Evolutionary conservation across 30 jellyfish, hydroid and myxozoan species (phyloP).

Genomic region (Pelagia noctiluca): DNA sequence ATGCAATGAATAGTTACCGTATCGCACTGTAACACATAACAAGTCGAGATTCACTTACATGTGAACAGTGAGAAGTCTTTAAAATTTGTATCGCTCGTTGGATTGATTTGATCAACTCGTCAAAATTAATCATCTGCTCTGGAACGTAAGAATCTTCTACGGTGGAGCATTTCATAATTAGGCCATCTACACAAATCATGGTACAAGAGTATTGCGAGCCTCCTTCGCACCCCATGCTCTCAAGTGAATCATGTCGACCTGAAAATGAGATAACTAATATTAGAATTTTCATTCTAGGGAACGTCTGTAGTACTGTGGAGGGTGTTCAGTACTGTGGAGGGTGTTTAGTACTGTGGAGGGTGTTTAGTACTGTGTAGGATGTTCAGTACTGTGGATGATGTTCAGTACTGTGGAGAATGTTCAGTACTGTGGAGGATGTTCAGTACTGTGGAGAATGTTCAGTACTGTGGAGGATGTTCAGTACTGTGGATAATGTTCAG

Average conservation of each 20-base stretch:
- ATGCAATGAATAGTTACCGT: background rate
- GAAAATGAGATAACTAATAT: slow-evolving; percentile 12
- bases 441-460: too few species aligned
- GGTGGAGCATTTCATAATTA: slow-evolving; percentile 55
- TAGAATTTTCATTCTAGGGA: too few species aligned
- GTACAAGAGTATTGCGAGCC: slow-evolving; percentile 26
- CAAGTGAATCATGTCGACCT: slow-evolving; percentile 52
- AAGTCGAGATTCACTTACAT: slow-evolving; percentile 29
- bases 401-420: too few species aligned
- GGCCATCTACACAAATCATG: slow-evolving; percentile 76
- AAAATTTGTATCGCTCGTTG: slow-evolving; percentile 31
- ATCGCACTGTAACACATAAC: background rate
- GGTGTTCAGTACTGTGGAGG: too few species aligned
- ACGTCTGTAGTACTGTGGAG: too few species aligned
- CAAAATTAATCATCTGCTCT: slow-evolving; percentile 58
- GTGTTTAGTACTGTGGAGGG: too few species aligned
- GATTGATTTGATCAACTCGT: slow-evolving; percentile 44
- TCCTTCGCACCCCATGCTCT: slow-evolving; percentile 8
- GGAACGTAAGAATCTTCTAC: slow-evolving; percentile 66
- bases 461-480: too few species aligned
- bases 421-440: too few species aligned
- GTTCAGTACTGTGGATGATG: too few species aligned
- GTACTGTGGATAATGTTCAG: too few species aligned
- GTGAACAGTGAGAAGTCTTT: slow-evolving; percentile 49
- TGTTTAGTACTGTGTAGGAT: too few species aligned